Conservation (phyloP, 2,888 invertebrate species). For the Corbicula japonica region DNA sequence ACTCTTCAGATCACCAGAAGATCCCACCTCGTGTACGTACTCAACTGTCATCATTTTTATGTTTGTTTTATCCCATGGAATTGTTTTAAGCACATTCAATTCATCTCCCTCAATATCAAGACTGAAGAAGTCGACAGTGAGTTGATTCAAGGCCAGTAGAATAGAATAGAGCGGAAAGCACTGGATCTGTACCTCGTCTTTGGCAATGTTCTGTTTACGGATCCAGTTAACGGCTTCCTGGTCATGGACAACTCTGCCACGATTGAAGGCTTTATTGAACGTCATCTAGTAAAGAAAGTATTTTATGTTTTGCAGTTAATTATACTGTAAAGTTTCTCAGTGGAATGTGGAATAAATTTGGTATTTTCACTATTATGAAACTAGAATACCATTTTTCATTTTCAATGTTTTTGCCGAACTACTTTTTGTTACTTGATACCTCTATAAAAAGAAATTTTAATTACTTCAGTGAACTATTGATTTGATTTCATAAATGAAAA, state of each 20-base stretch:
- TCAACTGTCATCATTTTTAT: slow-evolving; percentile 86
- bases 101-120: slow-evolving; percentile 89
- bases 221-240: slow-evolving; percentile 59
- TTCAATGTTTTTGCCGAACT: too few species aligned
- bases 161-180: slow-evolving; percentile 95
- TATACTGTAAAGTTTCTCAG: too few species aligned
- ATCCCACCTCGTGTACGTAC: slow-evolving; percentile 65
- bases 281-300: slow-evolving; percentile 68
- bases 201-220: slow-evolving; percentile 47
- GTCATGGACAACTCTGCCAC: slow-evolving; percentile 62
- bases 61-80: slow-evolving; percentile 88
- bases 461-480: too few species aligned
- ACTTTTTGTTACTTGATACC: too few species aligned
- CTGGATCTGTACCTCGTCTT: slow-evolving; percentile 88
- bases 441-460: too few species aligned
- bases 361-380: too few species aligned
- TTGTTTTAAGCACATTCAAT: slow-evolving; percentile 88
- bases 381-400: too few species aligned
- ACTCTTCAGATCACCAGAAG: slow-evolving; percentile 36
- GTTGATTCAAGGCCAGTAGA: slow-evolving; percentile 92
- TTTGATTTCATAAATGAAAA: too few species aligned
- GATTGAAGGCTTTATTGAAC: slow-evolving; percentile 70
- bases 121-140: slow-evolving; percentile 91
- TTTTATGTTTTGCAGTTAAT: too few species aligned
- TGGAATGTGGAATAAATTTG: too few species aligned